phyloP scores from a whole-genome alignment of 2,113 vertebrate genomes.

The Colistium nudipinnis region DNA sequence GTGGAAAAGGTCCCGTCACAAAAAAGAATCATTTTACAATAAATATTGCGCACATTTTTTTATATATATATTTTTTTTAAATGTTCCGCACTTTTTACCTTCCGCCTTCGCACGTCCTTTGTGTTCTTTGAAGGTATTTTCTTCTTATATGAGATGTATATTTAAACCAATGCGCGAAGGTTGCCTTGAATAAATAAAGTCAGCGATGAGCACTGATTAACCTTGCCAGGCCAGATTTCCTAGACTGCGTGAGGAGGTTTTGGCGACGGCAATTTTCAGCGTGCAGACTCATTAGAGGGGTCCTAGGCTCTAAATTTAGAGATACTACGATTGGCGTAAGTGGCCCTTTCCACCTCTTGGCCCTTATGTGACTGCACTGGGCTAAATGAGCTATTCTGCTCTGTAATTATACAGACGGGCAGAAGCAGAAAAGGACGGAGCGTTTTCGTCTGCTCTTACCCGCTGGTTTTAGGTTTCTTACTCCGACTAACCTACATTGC shows the following conservation, averaged over 20 bases:
- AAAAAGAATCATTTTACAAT: too few species aligned
- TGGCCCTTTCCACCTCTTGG: constrained; percentile 9
- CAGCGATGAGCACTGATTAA: background rate
- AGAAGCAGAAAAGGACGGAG: too few species aligned
- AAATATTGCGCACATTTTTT: too few species aligned
- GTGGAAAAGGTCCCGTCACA: too few species aligned
- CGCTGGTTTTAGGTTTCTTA: constrained; percentile 4
- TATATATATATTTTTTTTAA: too few species aligned
- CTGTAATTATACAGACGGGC: constrained; percentile 24
- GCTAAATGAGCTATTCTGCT: constrained; percentile 22
- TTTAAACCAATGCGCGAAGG: too few species aligned
- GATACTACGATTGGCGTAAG: background rate
- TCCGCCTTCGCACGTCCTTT: too few species aligned
- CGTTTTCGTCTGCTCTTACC: background rate
- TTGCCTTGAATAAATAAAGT: background rate
- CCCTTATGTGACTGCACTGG: constrained; percentile 7
- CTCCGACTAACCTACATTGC: constrained; percentile 51
- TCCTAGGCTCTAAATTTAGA: constrained; percentile 29
- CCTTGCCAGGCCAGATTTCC: background rate
- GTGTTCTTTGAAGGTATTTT: too few species aligned
- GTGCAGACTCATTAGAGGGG: constrained; percentile 16
- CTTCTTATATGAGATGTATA: too few species aligned
- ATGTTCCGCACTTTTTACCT: too few species aligned
- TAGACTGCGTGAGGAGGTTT: background rate
- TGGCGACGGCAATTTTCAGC: background rate